Evolutionary conservation across 2,888 invertebrate species (phyloP).

Genomic region (Glaucopsyche alexis): DNA sequence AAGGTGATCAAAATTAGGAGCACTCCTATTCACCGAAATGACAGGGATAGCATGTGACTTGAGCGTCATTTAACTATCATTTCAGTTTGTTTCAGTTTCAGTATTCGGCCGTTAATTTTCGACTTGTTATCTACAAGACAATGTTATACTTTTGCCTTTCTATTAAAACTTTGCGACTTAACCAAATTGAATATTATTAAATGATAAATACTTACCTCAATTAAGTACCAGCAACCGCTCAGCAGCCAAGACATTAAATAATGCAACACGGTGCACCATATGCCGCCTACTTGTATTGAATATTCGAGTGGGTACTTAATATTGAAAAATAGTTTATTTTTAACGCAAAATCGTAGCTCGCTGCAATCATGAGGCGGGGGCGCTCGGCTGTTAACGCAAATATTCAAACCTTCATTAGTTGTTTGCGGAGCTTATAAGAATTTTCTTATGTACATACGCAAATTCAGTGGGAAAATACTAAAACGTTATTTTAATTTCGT

Average conservation of each 20-base stretch:
- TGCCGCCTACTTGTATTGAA: background rate
- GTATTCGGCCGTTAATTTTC: no score
- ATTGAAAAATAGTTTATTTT: slow-evolving; percentile 17
- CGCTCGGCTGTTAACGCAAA: slow-evolving; percentile 65
- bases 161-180: no score
- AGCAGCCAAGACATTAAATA: slow-evolving; percentile 14
- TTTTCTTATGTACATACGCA: slow-evolving; percentile 47
- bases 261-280: background rate
- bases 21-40: no score
- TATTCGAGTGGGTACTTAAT: background rate
- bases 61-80: no score
- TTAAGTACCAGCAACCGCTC: background rate
- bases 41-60: no score
- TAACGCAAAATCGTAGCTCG: slow-evolving; percentile 46
- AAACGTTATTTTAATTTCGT: slow-evolving; percentile 37
- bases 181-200: no score
- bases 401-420: slow-evolving; percentile 70
- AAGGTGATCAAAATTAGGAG: no score
- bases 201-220: no score
- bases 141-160: background rate
- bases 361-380: slow-evolving; percentile 33
- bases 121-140: no score
- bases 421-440: slow-evolving; percentile 68
- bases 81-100: no score
- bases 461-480: slow-evolving; percentile 37